phyloP scores from a whole-genome alignment of 2,797 vertebrate species.

The Cossypha caffra region DNA sequence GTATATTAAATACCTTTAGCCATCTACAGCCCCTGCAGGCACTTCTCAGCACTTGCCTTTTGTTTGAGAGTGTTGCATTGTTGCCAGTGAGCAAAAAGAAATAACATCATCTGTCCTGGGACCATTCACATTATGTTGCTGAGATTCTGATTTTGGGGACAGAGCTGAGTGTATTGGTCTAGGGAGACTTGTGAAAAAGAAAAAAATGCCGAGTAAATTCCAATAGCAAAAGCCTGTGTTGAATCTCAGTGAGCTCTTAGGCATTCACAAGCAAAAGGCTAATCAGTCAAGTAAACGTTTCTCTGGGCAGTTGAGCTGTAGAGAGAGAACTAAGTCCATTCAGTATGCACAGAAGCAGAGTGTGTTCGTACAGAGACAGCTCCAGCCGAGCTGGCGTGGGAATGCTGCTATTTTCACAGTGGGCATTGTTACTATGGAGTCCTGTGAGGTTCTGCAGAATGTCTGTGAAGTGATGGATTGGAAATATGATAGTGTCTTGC shows the following conservation, averaged over 20 bases:
- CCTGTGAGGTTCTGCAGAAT: neutral
- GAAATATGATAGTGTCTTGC: neutral
- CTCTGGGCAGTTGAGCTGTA: neutral
- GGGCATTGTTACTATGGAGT: neutral
- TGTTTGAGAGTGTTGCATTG: neutral
- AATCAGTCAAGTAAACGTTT: neutral
- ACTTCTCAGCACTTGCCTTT: neutral
- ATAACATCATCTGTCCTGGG: neutral
- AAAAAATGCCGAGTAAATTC: neutral
- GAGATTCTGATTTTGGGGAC: neutral
- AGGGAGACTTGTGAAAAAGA: neutral
- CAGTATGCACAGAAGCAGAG: neutral
- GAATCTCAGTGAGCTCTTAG: neutral
- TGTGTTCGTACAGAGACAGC: accelerated
- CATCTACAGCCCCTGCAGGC: neutral
- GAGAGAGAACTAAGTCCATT: neutral
- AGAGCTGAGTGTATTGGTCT: neutral
- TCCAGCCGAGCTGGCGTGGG: neutral
- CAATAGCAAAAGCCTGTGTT: neutral
- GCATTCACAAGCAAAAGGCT: neutral
- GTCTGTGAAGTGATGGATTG: neutral
- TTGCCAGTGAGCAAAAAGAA: neutral
- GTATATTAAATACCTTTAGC: neutral
- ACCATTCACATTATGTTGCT: accelerated
- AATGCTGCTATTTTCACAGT: neutral